A percentile compares a stretch with the other conserved stretches of the same genome.
These are phyloP conservation scores for Oxycera nigricornis DNA, from an alignment of 2,888 invertebrate species.

Conservation along the genomic window DNA sequence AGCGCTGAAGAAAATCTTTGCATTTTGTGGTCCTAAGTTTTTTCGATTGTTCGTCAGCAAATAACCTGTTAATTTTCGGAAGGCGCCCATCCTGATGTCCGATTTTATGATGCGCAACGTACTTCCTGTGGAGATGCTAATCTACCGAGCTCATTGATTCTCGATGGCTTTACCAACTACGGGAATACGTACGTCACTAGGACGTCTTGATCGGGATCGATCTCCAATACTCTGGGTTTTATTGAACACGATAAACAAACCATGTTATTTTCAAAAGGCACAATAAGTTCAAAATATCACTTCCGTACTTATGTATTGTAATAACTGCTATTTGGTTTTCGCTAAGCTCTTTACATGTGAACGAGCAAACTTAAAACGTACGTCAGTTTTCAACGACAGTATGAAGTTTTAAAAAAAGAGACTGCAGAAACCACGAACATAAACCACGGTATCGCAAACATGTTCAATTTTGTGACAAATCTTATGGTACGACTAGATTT, in stretches of 20 bases:
- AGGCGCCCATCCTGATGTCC: no score
- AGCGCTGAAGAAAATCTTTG: not conserved
- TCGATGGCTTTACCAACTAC: not conserved
- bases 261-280: not conserved
- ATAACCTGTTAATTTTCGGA: no score
- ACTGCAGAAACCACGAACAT: not conserved
- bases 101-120: no score
- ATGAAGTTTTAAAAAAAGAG: not conserved
- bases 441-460: not conserved
- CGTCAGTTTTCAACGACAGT: not conserved
- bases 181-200: not conserved
- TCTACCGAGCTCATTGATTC: not conserved
- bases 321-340: not conserved
- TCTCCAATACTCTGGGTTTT: not conserved
- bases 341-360: not conserved
- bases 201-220: not conserved
- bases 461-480: not conserved
- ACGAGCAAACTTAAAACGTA: no score
- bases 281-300: not conserved
- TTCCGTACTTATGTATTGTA: not conserved
- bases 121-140: not conserved
- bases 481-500: not conserved
- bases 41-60: not conserved
- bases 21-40: no score
- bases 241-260: not conserved